Conservation (phyloP, 2,888 invertebrate species). For the Cataglyphis livida region DNA sequence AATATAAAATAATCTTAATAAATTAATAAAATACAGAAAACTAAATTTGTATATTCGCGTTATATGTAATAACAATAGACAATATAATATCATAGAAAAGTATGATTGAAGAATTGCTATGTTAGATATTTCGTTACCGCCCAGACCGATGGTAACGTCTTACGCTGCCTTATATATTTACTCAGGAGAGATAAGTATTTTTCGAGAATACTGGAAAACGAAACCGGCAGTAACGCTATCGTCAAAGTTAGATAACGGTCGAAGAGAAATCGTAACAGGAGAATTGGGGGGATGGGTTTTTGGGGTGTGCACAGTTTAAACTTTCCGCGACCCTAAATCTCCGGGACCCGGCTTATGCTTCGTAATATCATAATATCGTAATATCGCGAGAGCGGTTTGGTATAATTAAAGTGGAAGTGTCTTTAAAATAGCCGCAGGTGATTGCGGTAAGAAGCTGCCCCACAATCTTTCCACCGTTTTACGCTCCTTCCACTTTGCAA, state of each 20-base stretch:
- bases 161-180: conserved; percentile 48
- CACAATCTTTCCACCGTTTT: conserved; percentile 57
- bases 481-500: conserved; percentile 35
- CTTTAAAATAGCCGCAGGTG: conserved; percentile 83
- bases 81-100: conserved; percentile 9
- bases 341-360: conserved; percentile 77
- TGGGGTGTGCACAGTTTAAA: conserved; percentile 76
- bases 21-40: neutral
- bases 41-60: neutral
- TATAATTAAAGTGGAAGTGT: conserved; percentile 84
- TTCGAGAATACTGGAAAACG: conserved; percentile 51
- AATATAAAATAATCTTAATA: neutral
- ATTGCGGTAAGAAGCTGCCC: conserved; percentile 72
- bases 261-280: conserved; percentile 67
- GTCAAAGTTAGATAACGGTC: conserved; percentile 64
- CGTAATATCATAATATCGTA: conserved; percentile 83
- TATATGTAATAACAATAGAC: neutral
- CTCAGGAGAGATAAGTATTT: conserved; percentile 45
- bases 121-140: conserved; percentile 36
- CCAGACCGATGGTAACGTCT: conserved; percentile 17
- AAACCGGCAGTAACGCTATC: conserved; percentile 53
- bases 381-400: conserved; percentile 79
- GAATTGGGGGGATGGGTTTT: conserved; percentile 69
- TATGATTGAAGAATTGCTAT: conserved; percentile 1
- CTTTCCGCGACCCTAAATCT: conserved; percentile 80